phyloP scores from a whole-genome alignment of 2,888 invertebrate genomes.

The Lepidochitona cinerea region DNA sequence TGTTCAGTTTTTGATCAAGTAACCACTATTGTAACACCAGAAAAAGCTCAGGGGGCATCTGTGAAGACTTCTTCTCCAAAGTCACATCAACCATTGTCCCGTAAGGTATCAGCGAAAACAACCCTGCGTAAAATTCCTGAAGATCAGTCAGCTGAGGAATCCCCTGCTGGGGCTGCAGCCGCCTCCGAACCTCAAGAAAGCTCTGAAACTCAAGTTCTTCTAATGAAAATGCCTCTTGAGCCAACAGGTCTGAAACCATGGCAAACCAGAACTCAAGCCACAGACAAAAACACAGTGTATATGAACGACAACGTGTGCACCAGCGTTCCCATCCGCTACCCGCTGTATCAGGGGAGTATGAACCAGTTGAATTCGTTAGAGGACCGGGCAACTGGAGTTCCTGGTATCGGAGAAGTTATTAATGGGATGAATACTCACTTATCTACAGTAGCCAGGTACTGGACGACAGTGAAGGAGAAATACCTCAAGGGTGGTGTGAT shows the following conservation, averaged over 20 bases:
- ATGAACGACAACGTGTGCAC: conserved; percentile 14
- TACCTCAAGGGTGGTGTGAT: conserved; percentile 30
- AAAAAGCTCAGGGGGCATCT: neutral
- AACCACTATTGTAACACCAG: neutral
- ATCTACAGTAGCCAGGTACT: conserved; percentile 35
- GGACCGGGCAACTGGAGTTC: conserved; percentile 29
- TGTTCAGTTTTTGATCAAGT: neutral
- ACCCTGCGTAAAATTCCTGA: conserved; percentile 2
- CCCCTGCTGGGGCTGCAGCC: neutral
- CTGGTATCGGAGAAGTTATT: conserved; percentile 50
- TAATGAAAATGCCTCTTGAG: neutral
- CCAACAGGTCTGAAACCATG: neutral
- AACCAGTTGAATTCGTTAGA: conserved; percentile 36
- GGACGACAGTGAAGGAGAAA: conserved; percentile 35
- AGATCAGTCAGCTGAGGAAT: neutral
- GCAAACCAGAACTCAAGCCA: too few species aligned
- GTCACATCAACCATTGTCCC: neutral
- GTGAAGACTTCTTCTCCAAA: neutral
- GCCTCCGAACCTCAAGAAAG: neutral
- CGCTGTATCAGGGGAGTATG: conserved; percentile 18
- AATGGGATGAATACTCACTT: conserved; percentile 44
- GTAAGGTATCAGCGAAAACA: conserved; percentile 1
- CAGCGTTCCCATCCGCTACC: conserved; percentile 37
- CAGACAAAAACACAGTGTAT: neutral
- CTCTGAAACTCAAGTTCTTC: neutral